Evolutionary conservation across 2,113 vertebrate species (phyloP).

Genomic region (Phainopepla nitens): DNA sequence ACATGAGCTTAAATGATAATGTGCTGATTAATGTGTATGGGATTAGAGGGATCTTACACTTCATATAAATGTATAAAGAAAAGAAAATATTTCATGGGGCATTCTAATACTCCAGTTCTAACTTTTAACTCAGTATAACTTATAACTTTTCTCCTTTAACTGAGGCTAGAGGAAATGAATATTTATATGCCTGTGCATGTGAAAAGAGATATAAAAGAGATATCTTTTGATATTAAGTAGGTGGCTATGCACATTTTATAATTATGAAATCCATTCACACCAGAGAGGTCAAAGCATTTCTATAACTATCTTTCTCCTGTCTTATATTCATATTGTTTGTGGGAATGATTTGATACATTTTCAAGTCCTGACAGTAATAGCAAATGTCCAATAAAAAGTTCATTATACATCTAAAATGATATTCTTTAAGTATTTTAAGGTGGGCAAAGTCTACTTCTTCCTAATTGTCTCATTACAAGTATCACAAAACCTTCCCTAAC

Average conservation of each 20-base stretch:
- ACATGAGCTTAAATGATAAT: not conserved
- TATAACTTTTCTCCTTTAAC: not conserved
- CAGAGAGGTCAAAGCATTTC: not conserved
- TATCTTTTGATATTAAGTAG: not conserved
- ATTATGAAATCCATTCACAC: not conserved
- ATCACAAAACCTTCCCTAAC: not conserved
- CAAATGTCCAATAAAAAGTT: slow-evolving; percentile 25
- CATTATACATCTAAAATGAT: not conserved
- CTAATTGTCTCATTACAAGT: slow-evolving; percentile 17
- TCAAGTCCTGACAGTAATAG: not conserved
- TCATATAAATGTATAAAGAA: not conserved
- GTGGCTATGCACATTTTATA: not conserved
- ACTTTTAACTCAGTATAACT: not conserved
- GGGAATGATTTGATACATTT: slow-evolving; percentile 8
- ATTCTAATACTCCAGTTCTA: not conserved
- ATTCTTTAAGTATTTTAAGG: not conserved
- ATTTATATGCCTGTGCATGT: not conserved
- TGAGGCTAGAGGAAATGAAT: not conserved
- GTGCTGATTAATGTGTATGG: not conserved
- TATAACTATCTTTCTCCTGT: not conserved
- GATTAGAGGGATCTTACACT: not conserved
- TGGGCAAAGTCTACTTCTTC: not conserved
- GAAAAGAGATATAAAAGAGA: not conserved
- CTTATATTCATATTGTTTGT: not conserved
- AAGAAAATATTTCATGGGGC: not conserved